Base-by-base conservation (phyloP, 2,797 vertebrate species). In the Discoglossus pictus region DNA sequence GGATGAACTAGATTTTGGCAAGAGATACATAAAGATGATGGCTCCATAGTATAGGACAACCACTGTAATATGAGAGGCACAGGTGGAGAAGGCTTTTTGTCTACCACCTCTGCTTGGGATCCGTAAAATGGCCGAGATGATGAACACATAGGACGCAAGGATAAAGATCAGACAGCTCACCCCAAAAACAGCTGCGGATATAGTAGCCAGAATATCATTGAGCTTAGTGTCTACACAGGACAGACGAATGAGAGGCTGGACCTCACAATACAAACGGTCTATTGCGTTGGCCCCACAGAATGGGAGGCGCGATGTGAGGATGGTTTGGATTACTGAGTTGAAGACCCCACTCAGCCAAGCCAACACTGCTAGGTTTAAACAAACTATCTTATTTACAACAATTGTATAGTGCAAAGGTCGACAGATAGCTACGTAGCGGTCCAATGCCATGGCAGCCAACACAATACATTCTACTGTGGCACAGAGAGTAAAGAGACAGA, bases 391-490 rank as follows among this genome's bases (percentile, higher is more conserved):
- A 20, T 21, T 56, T 1, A 70, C 42, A 2, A 63, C 40, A 2
- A 46, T n/a, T 2, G 16, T 70, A 6, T 70, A 70, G 11, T 15
- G 67, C 13, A 70, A 15, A 9, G 67, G 66, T 6, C 13, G 40
- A n/a, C 59, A 42, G 48, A 63, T 70, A 6, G 67, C 67, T 36
- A 63, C 67, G 6, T 55, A 70, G 21, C 67, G 67, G 23, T 70
- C 67, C 48, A 11, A 70, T 9, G 67, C 67, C 67, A 70, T 70
- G 59, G 34, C 67, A 7, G 51, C 67, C 43, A 63, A n/a, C 6
- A 70, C 23, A 2, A 56, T 42, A 20, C 67, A 70, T 40, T 70
- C 67, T 1, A 35, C 24, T 8, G 50, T 70, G 59, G 67, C 59
- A 13, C 67, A 70, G 2, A 62, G 24, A 1, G 66, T 69, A 6